Conservation (phyloP, 2,888 invertebrate species). For the Chrysotoxum bicinctum region DNA sequence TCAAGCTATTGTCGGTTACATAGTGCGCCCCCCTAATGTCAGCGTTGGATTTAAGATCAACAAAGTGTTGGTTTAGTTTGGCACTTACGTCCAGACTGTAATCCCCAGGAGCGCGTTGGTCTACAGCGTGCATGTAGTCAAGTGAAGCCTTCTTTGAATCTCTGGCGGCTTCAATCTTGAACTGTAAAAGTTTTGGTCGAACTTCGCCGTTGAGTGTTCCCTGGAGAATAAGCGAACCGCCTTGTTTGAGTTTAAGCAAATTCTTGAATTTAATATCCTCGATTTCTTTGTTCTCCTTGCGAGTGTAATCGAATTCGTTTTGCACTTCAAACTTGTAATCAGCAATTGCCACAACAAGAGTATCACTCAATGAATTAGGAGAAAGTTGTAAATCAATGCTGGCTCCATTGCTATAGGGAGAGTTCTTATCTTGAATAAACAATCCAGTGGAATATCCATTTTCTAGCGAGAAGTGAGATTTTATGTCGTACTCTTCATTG, state of each 20-base stretch:
- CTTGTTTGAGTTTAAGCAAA: slow-evolving; percentile 73
- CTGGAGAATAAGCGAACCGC: slow-evolving; percentile 70
- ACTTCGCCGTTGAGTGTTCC: slow-evolving; percentile 83
- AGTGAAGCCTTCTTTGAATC: slow-evolving; percentile 84
- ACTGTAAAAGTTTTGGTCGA: slow-evolving; percentile 83
- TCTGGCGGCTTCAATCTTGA: slow-evolving; percentile 84
- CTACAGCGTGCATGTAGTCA: slow-evolving; percentile 81
- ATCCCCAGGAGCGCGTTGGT: slow-evolving; percentile 79
- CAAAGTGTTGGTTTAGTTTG: slow-evolving; percentile 79
- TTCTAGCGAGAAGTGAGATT: slow-evolving; percentile 75
- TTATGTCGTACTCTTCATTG: slow-evolving; percentile 74
- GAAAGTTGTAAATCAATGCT: slow-evolving; percentile 73
- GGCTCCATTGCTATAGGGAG: slow-evolving; percentile 76
- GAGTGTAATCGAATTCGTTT: slow-evolving; percentile 72
- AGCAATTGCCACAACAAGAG: slow-evolving; percentile 74
- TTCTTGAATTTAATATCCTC: slow-evolving; percentile 74
- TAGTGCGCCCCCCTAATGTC: slow-evolving; percentile 80
- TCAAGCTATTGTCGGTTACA: slow-evolving; percentile 76
- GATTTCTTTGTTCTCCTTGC: slow-evolving; percentile 57
- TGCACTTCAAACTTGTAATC: slow-evolving; percentile 73
- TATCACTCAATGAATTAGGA: slow-evolving; percentile 70
- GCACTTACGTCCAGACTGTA: slow-evolving; percentile 85
- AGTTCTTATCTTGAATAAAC: slow-evolving; percentile 76
- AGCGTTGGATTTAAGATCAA: slow-evolving; percentile 77
- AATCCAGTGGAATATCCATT: slow-evolving; percentile 75